These are phyloP conservation scores for Acleris laterana DNA, from an alignment of 2,888 invertebrate species.

Conservation along the genomic window DNA sequence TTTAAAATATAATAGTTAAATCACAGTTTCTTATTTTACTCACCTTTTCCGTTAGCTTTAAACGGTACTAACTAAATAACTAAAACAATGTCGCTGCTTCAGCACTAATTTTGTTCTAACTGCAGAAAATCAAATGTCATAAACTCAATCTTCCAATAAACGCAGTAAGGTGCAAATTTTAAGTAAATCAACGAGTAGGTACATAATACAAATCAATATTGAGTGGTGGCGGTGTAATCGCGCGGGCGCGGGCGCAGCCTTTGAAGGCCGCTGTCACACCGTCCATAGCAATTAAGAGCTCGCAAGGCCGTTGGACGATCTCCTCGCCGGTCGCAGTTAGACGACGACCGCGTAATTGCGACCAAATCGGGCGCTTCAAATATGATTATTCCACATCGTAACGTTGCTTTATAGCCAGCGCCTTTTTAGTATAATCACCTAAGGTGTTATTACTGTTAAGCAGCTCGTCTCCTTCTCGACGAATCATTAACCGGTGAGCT, in stretches of 20 bases:
- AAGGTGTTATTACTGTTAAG: no score
- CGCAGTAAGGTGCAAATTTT: no score
- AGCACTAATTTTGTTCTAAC: no score
- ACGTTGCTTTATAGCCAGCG: slow-evolving; percentile 48
- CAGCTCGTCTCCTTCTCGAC: no score
- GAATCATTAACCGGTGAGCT: no score
- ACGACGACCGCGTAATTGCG: slow-evolving; percentile 49
- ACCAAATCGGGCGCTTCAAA: slow-evolving; percentile 56
- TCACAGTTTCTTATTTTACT: no score
- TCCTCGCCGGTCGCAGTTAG: slow-evolving; percentile 44
- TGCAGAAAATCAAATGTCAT: no score
- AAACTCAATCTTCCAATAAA: no score
- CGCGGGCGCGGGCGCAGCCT: not conserved
- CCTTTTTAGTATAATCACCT: slow-evolving; percentile 56
- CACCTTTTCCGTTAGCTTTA: no score
- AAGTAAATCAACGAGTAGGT: not conserved
- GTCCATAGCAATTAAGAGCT: slow-evolving; percentile 60
- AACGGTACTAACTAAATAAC: no score
- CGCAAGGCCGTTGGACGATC: slow-evolving; percentile 56
- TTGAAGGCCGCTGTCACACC: slow-evolving; percentile 41
- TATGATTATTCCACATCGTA: slow-evolving; percentile 50
- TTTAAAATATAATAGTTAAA: no score
- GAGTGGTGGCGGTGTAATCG: not conserved
- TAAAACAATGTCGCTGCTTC: no score
- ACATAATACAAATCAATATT: not conserved